Conservation (phyloP, 1,140 invertebrate species). For the Zeugodacus cucurbitae region DNA sequence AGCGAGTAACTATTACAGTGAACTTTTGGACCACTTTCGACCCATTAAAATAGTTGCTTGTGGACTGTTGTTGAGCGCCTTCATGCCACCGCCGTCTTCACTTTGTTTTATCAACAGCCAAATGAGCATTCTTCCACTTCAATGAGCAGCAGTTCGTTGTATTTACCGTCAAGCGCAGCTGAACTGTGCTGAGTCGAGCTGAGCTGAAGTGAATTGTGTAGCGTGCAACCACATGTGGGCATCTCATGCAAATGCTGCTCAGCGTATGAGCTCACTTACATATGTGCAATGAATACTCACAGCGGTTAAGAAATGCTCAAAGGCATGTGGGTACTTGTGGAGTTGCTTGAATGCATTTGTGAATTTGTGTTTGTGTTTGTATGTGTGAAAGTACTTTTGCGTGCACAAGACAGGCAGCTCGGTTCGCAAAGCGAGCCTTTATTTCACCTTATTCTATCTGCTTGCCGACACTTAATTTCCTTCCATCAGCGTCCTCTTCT, state of each 20-base stretch:
- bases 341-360: no score
- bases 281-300: neutral
- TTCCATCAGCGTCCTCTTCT: neutral
- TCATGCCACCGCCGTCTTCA: neutral
- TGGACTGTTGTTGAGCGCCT: no score
- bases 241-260: neutral
- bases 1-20: no score
- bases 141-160: neutral
- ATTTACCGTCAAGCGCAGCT: neutral
- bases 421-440: neutral
- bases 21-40: no score
- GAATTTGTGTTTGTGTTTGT: neutral
- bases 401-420: neutral
- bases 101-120: neutral
- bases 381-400: no score
- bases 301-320: neutral
- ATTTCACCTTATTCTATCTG: neutral
- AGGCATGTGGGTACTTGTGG: no score
- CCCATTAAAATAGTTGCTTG: no score
- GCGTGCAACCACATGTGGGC: no score
- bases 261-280: no score
- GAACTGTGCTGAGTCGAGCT: neutral
- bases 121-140: neutral
- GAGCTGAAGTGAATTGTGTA: no score
- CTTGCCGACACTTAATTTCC: neutral